These are phyloP conservation scores for Drosophila gaucha DNA, from an alignment of 2,888 invertebrate species.

Conservation along the genomic window DNA sequence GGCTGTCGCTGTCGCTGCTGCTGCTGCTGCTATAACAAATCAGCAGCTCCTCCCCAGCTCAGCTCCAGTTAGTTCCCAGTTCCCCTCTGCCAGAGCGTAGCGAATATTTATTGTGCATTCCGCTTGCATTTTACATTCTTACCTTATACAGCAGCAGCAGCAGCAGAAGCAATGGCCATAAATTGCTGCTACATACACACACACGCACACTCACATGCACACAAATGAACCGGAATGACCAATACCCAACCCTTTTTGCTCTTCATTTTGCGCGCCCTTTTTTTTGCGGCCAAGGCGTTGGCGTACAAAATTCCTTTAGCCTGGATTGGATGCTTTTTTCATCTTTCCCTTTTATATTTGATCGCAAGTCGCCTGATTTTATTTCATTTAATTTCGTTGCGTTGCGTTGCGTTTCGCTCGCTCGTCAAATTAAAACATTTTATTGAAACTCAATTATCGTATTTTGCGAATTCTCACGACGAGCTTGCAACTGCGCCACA, in stretches of 20 bases:
- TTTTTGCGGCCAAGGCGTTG: constrained; percentile 64
- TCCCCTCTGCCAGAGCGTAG: constrained; percentile 64
- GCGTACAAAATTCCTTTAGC: constrained; percentile 74
- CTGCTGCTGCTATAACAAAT: constrained; percentile 18
- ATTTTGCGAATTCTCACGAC: constrained; percentile 71
- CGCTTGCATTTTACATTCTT: constrained; percentile 78
- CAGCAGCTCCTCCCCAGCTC: constrained; percentile 27
- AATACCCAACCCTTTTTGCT: constrained; percentile 42
- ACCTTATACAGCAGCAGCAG: constrained; percentile 44
- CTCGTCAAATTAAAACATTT: constrained; percentile 72
- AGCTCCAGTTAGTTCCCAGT: constrained; percentile 40
- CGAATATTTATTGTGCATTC: constrained; percentile 82
- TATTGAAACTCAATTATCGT: constrained; percentile 75
- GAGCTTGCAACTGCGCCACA: constrained; percentile 25
- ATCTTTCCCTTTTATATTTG: not conserved
- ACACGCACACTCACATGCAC: constrained; percentile 1
- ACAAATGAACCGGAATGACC: constrained; percentile 30
- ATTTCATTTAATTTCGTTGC: constrained; percentile 47
- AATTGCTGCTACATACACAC: constrained; percentile 45
- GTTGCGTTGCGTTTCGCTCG: constrained; percentile 18
- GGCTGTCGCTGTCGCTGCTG: constrained; percentile 16
- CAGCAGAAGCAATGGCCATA: constrained; percentile 39
- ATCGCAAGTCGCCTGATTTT: constrained; percentile 41
- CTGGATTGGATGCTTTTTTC: constrained; percentile 8
- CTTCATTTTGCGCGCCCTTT: constrained; percentile 60